Base-by-base conservation (phyloP, 23 tunicate genomes). In the Halocynthia aurantium region DNA sequence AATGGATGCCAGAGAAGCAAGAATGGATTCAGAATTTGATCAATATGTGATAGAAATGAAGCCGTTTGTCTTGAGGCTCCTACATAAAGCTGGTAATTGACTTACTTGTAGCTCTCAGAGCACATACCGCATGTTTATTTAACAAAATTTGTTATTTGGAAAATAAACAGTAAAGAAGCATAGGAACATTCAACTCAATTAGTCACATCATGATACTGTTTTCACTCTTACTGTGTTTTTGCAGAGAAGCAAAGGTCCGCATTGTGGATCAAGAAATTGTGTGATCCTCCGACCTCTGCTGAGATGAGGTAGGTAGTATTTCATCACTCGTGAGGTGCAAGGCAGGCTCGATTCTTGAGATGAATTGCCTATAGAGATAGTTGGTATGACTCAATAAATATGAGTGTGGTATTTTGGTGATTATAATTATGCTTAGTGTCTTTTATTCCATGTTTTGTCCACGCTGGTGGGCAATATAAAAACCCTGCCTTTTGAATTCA, bases 1-100 rank as follows among this genome's bases (percentile, higher is more conserved):
- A 31, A 81, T 89, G 88, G 96, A 89, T 76, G 57, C 84, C 55
- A 62, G 97, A 56, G 75, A 31, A 54, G 82, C 81, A 73, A 85
- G 97, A 81, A 76, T 90, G 86, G 97, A 90, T 67, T 66, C 85
- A 22, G 97, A 90, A 63, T 90, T 90, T 76, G 89, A 81, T 65
- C 81, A 81, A 75, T 55, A 71, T 77, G 40, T 90, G 71, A 68
- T 70, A 12, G 97, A 90, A 19, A 90, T 90, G 84, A 90, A 90
- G 57, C 90, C 97, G 50, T 76, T 71, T 77, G 82, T 90, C 19
- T 68, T 84, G 7, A 76, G 87, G 18, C 57, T 90, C 12, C 86
- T 80, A 18, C 88, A 80, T 54, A 89, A 84, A 80, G 73, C 88
- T 2, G 93, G 93, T 87, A 50, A 10, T 58, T 7, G 15, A 9